These are phyloP conservation scores for Drosophila macrothrix DNA, from an alignment of 2,888 invertebrate genomes.

Conservation along the genomic window DNA sequence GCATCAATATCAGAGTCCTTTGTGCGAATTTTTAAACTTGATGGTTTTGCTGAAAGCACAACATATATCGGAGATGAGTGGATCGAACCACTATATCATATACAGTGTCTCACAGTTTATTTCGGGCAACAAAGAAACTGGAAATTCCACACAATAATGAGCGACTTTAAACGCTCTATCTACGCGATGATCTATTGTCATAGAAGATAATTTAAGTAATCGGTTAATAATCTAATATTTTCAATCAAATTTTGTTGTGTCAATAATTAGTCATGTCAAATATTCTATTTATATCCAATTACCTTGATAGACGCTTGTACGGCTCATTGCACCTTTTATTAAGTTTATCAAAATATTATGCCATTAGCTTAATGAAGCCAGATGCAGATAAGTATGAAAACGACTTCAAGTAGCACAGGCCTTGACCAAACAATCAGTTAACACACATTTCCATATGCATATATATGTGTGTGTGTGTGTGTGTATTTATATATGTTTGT, in stretches of 20 bases:
- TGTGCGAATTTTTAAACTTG: neutral
- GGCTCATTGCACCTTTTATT: constrained; percentile 5
- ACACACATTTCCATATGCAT: constrained; percentile 5
- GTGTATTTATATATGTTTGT: neutral
- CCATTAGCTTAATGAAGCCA: constrained; percentile 61
- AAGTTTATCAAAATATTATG: constrained; percentile 38
- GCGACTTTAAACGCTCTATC: too few species aligned
- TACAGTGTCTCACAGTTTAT: too few species aligned
- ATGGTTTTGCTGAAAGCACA: neutral
- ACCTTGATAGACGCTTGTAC: neutral
- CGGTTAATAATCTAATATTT: neutral
- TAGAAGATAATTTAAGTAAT: neutral
- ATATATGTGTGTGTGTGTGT: neutral
- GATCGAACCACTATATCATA: neutral
- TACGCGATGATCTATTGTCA: too few species aligned
- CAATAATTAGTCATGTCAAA: constrained; percentile 23
- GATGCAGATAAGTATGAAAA: constrained; percentile 28
- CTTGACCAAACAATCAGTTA: constrained; percentile 46
- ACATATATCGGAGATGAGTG: neutral
- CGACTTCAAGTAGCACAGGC: constrained; percentile 14
- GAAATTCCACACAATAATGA: too few species aligned
- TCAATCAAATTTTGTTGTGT: constrained; percentile 4
- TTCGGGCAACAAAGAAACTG: too few species aligned
- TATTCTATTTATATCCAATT: constrained; percentile 30
- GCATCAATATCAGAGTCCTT: neutral